Percentiles rank a stretch among this genome's conserved stretches.
Conservation (phyloP, 2,888 invertebrate genomes). For the Psylliodes chrysocephalus region DNA sequence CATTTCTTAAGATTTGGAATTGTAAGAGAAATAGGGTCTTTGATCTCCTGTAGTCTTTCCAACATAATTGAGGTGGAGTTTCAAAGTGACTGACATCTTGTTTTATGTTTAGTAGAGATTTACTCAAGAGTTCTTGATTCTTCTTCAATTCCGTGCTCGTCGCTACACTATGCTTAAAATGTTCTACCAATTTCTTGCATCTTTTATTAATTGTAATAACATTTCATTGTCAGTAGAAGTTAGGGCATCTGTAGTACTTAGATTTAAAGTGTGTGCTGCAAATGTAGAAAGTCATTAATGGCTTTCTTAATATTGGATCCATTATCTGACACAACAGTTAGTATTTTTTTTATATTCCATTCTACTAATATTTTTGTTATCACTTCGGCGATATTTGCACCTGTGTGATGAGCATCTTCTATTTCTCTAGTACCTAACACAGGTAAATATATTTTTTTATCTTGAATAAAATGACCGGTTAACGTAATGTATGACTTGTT, state of each 20-base stretch:
- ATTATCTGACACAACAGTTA: slow-evolving; percentile 50
- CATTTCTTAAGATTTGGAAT: slow-evolving; percentile 26
- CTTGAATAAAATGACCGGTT: slow-evolving; percentile 48
- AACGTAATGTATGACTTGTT: slow-evolving; percentile 47
- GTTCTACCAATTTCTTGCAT: slow-evolving; percentile 42
- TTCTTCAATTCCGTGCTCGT: slow-evolving; percentile 45
- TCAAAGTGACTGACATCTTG: slow-evolving; percentile 47
- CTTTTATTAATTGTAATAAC: slow-evolving; percentile 39
- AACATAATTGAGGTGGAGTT: slow-evolving; percentile 46
- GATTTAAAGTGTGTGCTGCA: slow-evolving; percentile 49
- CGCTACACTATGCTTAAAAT: slow-evolving; percentile 48
- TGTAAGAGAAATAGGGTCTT: slow-evolving; percentile 30
- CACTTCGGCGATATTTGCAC: slow-evolving; percentile 38
- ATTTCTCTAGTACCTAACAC: slow-evolving; percentile 46
- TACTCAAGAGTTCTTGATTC: slow-evolving; percentile 44
- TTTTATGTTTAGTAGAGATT: slow-evolving; percentile 48
- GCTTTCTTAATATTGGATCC: slow-evolving; percentile 51
- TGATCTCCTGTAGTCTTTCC: slow-evolving; percentile 41
- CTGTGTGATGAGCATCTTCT: slow-evolving; percentile 34
- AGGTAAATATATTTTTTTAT: slow-evolving; percentile 36
- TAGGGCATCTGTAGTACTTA: slow-evolving; percentile 37
- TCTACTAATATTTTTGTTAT: slow-evolving; percentile 43
- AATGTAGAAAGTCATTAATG: slow-evolving; percentile 45
- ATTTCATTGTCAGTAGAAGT: slow-evolving; percentile 7
- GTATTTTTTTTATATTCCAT: slow-evolving; percentile 50